Percentiles rank a stretch among this genome's conserved stretches.
Conservation (phyloP, 1,140 invertebrate species). For the Watersipora subatra region DNA sequence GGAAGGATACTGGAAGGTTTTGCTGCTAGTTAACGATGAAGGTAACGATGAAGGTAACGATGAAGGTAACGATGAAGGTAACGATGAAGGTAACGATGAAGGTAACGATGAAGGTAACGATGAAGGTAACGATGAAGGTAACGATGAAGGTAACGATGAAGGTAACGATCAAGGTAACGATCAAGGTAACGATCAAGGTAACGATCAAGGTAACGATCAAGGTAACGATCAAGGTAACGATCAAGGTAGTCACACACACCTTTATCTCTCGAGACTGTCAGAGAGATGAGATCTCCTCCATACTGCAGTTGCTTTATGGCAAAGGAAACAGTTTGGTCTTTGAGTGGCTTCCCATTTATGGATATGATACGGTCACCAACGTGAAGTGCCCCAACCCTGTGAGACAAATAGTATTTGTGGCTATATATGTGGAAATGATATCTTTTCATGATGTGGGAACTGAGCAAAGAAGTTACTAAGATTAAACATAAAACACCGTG, state of each 20-base stretch:
- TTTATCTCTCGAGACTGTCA: too few species aligned
- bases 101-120: conserved; percentile 8
- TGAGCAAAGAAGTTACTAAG: too few species aligned
- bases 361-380: too few species aligned
- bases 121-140: conserved; percentile 3
- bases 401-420: too few species aligned
- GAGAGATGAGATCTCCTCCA: too few species aligned
- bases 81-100: conserved; percentile 7
- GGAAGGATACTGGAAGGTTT: not conserved
- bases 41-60: conserved; percentile 7
- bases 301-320: too few species aligned
- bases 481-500: too few species aligned
- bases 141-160: not conserved
- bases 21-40: conserved; percentile 2
- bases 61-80: conserved; percentile 8
- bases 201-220: not conserved
- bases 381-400: too few species aligned
- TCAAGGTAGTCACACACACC: conserved; percentile 4
- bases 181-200: conserved; percentile 3
- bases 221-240: conserved; percentile 5
- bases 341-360: too few species aligned
- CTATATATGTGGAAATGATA: too few species aligned
- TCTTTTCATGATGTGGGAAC: too few species aligned
- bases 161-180: not conserved
- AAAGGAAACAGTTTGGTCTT: too few species aligned